Evolutionary conservation across 2,797 vertebrate species (phyloP).

Genomic region (Aviceda leuphotes): DNA sequence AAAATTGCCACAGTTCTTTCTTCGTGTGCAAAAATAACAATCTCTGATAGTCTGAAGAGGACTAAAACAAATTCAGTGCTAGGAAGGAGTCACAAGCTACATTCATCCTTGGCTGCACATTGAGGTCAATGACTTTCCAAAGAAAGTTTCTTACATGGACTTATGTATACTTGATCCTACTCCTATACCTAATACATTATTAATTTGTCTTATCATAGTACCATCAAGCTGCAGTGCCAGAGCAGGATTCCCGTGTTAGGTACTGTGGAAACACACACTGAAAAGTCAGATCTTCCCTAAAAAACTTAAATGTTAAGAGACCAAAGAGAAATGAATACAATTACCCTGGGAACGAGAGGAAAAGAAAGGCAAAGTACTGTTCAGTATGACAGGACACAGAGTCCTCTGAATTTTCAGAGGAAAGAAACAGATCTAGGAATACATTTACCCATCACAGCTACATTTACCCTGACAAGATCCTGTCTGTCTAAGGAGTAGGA

Average conservation of each 20-base stretch:
- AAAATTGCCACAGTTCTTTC: not conserved
- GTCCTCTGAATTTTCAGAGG: not conserved
- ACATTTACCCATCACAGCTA: not conserved
- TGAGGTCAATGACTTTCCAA: not conserved
- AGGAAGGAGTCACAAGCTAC: not conserved
- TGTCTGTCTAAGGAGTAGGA: not conserved
- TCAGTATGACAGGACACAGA: not conserved
- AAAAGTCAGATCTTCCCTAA: not conserved
- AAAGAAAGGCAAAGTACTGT: not conserved
- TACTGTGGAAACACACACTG: not conserved
- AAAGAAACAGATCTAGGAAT: not conserved
- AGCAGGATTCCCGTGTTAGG: not conserved
- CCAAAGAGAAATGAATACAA: accelerated
- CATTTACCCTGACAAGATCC: not conserved
- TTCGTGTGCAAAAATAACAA: accelerated
- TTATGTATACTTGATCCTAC: not conserved
- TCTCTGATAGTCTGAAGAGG: not conserved
- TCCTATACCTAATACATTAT: not conserved
- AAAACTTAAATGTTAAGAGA: not conserved
- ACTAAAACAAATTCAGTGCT: not conserved
- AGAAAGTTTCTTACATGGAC: not conserved
- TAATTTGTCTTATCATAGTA: not conserved
- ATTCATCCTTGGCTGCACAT: not conserved
- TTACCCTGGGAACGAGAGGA: not conserved
- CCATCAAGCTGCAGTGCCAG: not conserved